Conservation (phyloP, 2,888 invertebrate species). For the Pristionchus exspectatus region DNA sequence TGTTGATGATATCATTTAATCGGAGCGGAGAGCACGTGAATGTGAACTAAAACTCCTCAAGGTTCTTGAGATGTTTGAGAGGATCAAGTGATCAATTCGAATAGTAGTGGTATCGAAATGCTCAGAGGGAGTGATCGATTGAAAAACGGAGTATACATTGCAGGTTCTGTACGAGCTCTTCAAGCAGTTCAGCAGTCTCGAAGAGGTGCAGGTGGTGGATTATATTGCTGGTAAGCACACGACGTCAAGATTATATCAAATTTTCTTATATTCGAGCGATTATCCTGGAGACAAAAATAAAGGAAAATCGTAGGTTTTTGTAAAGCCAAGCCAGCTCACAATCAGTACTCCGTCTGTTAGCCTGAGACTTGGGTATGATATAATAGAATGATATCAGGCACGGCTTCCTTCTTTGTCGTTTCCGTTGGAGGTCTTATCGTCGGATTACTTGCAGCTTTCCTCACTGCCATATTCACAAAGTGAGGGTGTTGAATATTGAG, state of each 20-base stretch:
- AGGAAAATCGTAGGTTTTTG: too few species aligned
- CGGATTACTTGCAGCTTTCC: conserved; percentile 75
- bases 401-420: conserved; percentile 74
- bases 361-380: not conserved
- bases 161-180: conserved; percentile 55
- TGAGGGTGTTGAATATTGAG: conserved; percentile 53
- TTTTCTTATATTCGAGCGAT: too few species aligned
- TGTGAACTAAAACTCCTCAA: not conserved
- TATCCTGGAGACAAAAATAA: too few species aligned
- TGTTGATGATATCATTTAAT: not conserved
- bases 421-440: conserved; percentile 76
- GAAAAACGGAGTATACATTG: not conserved
- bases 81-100: not conserved
- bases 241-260: not conserved
- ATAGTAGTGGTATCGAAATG: not conserved
- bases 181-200: conserved; percentile 43
- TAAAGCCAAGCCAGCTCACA: too few species aligned
- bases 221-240: conserved; percentile 24
- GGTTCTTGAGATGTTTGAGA: not conserved
- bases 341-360: too few species aligned
- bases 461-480: conserved; percentile 74
- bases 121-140: not conserved
- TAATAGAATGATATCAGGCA: conserved; percentile 45
- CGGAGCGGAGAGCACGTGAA: not conserved
- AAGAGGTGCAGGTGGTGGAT: conserved; percentile 29